phyloP scores from a whole-genome alignment of 2,888 invertebrate genomes.

The Hecatera dysodea region DNA sequence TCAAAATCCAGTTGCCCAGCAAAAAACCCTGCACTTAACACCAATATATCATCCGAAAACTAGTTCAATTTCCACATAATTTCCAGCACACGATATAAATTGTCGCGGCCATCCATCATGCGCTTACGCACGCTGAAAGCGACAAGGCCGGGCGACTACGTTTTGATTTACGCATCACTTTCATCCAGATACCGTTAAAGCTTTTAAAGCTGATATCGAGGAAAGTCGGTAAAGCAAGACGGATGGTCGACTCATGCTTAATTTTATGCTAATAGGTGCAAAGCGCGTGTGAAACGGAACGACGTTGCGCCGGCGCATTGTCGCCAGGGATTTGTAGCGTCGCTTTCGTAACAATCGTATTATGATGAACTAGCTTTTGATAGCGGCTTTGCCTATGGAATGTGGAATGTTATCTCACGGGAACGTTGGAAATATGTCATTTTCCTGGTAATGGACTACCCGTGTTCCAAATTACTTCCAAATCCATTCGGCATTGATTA shows the following conservation, averaged over 20 bases:
- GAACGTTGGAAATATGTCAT: neutral
- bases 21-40: conserved; percentile 45
- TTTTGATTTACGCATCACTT: conserved; percentile 87
- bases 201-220: conserved; percentile 83
- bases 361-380: conserved; percentile 41
- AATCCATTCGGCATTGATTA: too few species aligned
- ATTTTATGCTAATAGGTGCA: conserved; percentile 81
- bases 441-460: too few species aligned
- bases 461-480: too few species aligned
- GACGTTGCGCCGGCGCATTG: conserved; percentile 67
- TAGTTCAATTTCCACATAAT: conserved; percentile 61
- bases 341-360: conserved; percentile 61
- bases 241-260: conserved; percentile 79
- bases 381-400: neutral
- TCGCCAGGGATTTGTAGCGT: conserved; percentile 56
- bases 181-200: conserved; percentile 86
- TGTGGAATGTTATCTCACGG: neutral
- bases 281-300: conserved; percentile 83
- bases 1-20: conserved; percentile 2
- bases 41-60: conserved; percentile 42
- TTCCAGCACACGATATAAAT: conserved; percentile 59
- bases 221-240: conserved; percentile 85
- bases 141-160: conserved; percentile 73
- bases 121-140: conserved; percentile 74
- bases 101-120: conserved; percentile 73